These are phyloP conservation scores for Apostichopus leukothele DNA, from an alignment of 53 echinoderm and acorn worm genomes.

Conservation along the genomic window DNA sequence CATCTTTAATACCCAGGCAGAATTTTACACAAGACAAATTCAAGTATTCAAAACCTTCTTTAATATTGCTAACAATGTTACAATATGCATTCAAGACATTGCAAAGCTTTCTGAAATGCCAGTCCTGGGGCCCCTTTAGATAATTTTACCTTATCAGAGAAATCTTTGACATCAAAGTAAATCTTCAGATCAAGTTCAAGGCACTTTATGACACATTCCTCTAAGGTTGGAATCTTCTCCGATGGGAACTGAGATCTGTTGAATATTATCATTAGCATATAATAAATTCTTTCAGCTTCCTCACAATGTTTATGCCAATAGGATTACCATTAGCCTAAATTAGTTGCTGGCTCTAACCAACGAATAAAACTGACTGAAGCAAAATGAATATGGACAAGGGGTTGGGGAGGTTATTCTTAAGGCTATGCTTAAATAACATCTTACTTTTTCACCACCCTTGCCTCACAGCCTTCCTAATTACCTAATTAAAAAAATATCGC, in stretches of 20 bases:
- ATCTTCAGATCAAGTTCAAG: conserved; percentile 70
- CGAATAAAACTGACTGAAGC: too few species aligned
- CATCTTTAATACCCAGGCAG: too few species aligned
- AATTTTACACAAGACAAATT: neutral
- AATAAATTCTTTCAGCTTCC: neutral
- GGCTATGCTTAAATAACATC: neutral
- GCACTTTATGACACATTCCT: conserved; percentile 72
- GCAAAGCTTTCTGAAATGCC: too few species aligned
- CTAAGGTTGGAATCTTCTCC: conserved; percentile 74
- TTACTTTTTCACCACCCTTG: too few species aligned
- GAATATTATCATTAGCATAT: neutral
- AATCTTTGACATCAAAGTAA: conserved; percentile 89
- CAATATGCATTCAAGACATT: too few species aligned
- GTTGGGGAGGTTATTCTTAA: neutral
- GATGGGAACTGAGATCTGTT: conserved; percentile 55
- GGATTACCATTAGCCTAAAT: too few species aligned
- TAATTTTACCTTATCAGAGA: conserved; percentile 62
- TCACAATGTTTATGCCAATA: neutral
- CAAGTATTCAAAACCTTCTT: neutral
- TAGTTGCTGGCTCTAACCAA: too few species aligned
- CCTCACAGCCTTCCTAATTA: too few species aligned
- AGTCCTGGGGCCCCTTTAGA: too few species aligned
- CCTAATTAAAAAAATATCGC: too few species aligned
- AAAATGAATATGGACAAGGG: too few species aligned
- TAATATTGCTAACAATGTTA: too few species aligned